phyloP scores from a whole-genome alignment of 1,140 invertebrate species.

The Drosophila serrata region DNA sequence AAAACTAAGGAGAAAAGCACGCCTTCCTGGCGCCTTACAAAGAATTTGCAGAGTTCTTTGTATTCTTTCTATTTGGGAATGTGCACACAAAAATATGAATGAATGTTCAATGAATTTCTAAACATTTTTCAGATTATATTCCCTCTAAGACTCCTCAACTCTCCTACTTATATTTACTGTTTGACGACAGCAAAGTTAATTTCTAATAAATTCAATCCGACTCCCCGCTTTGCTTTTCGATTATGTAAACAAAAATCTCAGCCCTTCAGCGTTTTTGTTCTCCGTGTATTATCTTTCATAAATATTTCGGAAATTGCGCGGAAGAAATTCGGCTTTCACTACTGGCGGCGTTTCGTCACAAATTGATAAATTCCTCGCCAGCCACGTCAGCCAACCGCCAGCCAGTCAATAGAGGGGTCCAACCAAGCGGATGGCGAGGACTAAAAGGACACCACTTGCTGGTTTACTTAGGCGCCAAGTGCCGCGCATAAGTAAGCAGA shows the following conservation, averaged over 20 bases:
- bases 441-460: slow-evolving; percentile 22
- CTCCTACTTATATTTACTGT: background rate
- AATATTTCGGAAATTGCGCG: slow-evolving; percentile 37
- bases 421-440: background rate
- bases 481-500: slow-evolving; percentile 55
- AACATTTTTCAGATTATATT: background rate
- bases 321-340: slow-evolving; percentile 31
- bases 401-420: slow-evolving; percentile 31
- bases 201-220: slow-evolving; percentile 6
- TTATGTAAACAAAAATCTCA: slow-evolving; percentile 10
- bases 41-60: background rate
- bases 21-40: background rate
- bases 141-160: background rate
- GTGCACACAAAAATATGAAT: background rate
- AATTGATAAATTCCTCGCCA: slow-evolving; percentile 49
- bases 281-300: slow-evolving; percentile 9
- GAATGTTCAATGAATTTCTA: slow-evolving; percentile 5
- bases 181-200: slow-evolving; percentile 7
- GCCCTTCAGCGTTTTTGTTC: slow-evolving; percentile 12
- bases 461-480: slow-evolving; percentile 67
- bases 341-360: slow-evolving; percentile 36
- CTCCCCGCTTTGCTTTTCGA: background rate
- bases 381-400: slow-evolving; percentile 49
- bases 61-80: background rate
- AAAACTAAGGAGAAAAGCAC: background rate